A percentile compares a stretch with the other conserved stretches of the same genome.
Conservation (phyloP, 2,797 vertebrate species). For the Micromesistius poutassou region DNA sequence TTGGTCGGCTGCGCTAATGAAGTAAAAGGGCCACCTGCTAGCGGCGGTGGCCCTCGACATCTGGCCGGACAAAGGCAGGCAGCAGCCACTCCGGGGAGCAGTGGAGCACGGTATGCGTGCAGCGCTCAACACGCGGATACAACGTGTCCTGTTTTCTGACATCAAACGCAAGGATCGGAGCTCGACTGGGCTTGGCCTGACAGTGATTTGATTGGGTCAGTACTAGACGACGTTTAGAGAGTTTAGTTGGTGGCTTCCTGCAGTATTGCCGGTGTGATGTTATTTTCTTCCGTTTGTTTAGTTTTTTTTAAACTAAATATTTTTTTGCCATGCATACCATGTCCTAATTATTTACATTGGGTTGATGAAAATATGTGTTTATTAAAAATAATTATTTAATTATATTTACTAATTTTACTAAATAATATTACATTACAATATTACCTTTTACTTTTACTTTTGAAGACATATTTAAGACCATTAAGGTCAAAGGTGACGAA, state of each 20-base stretch:
- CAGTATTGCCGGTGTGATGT: slow-evolving; percentile 26
- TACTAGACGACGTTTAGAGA: slow-evolving; percentile 66
- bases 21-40: slow-evolving; percentile 75
- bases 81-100: slow-evolving; percentile 66
- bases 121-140: slow-evolving; percentile 46
- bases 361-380: not conserved
- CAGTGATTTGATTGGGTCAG: slow-evolving; percentile 33
- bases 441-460: no score
- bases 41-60: slow-evolving; percentile 66
- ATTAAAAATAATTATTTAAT: not conserved
- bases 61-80: slow-evolving; percentile 77
- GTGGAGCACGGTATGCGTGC: slow-evolving; percentile 55
- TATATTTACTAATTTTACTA: no score
- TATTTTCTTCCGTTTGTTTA: slow-evolving; percentile 48
- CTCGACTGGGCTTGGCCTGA: slow-evolving; percentile 58
- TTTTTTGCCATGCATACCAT: not conserved
- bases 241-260: slow-evolving; percentile 49
- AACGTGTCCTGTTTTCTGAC: slow-evolving; percentile 51
- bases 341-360: not conserved
- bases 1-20: slow-evolving; percentile 71
- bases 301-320: not conserved
- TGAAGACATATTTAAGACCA: not conserved
- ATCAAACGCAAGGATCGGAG: slow-evolving; percentile 48
- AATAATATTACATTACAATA: no score
- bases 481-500: not conserved